Evolutionary conservation across 2,797 vertebrate genomes (phyloP).

Genomic region (Rhinophrynus dorsalis): DNA sequence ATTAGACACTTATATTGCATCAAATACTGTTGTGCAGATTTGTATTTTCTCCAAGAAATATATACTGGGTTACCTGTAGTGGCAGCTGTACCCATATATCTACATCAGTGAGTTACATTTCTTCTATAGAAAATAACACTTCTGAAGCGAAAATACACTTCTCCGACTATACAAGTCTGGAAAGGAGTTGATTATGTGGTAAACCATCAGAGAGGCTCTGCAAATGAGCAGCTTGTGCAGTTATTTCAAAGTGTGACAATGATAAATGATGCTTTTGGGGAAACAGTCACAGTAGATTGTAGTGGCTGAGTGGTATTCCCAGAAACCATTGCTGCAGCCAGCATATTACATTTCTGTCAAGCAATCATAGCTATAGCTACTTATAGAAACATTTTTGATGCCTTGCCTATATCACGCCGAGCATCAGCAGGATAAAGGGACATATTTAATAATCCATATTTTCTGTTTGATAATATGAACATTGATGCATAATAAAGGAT

Average conservation of each 20-base stretch:
- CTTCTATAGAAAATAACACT: too few species aligned
- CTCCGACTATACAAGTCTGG: neutral
- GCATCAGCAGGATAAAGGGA: neutral
- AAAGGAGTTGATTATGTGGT: slow-evolving; percentile 19
- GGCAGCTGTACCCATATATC: too few species aligned
- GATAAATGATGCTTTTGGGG: slow-evolving; percentile 24
- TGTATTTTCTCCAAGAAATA: too few species aligned
- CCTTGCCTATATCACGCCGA: neutral
- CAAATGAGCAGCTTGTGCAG: slow-evolving; percentile 6
- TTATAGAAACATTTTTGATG: neutral
- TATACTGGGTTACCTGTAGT: too few species aligned
- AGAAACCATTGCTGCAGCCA: neutral
- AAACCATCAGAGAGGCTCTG: neutral
- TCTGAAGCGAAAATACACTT: too few species aligned
- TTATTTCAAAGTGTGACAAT: slow-evolving; percentile 16
- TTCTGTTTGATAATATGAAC: neutral
- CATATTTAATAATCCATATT: neutral
- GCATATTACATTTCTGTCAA: slow-evolving; percentile 6
- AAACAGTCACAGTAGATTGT: neutral
- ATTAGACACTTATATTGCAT: too few species aligned
- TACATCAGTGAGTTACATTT: too few species aligned
- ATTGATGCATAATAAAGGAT: neutral
- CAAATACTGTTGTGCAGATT: too few species aligned
- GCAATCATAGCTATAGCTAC: neutral
- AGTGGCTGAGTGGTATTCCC: slow-evolving; percentile 8